Percentiles rank a stretch among this genome's conserved stretches.
phyloP scores from a whole-genome alignment of 2,888 invertebrate genomes.

The Leptopterna dolabrata region DNA sequence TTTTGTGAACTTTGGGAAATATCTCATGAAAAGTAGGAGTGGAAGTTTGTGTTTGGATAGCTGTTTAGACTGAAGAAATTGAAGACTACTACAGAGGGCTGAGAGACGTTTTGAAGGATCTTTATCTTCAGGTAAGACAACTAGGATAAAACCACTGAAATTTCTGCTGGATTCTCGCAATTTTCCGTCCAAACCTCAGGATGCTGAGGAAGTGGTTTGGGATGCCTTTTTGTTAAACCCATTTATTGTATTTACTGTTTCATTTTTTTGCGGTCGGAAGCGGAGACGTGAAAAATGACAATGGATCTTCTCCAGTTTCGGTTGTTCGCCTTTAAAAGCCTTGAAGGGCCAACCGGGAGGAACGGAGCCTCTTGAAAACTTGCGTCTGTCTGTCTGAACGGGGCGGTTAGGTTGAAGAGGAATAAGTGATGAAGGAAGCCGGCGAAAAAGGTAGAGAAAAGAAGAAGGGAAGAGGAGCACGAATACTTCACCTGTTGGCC shows the following conservation, averaged over 20 bases:
- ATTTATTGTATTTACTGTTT: not conserved
- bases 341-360: not conserved
- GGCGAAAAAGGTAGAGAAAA: not conserved
- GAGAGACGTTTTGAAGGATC: too few species aligned
- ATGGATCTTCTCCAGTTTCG: not conserved
- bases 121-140: too few species aligned
- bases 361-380: not conserved
- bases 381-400: not conserved
- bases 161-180: too few species aligned
- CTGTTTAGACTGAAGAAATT: too few species aligned
- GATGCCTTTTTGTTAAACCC: too few species aligned
- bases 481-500: constrained; percentile 30
- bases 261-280: not conserved
- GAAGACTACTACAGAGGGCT: too few species aligned
- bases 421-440: not conserved
- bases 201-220: too few species aligned
- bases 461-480: not conserved
- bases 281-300: not conserved
- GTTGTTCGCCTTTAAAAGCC: not conserved
- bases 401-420: constrained; percentile 7
- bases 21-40: too few species aligned
- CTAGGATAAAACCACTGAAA: too few species aligned
- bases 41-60: too few species aligned
- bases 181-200: too few species aligned
- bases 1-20: too few species aligned